These are phyloP conservation scores for Seira musarum DNA, from an alignment of 2,888 invertebrate species.

Conservation along the genomic window DNA sequence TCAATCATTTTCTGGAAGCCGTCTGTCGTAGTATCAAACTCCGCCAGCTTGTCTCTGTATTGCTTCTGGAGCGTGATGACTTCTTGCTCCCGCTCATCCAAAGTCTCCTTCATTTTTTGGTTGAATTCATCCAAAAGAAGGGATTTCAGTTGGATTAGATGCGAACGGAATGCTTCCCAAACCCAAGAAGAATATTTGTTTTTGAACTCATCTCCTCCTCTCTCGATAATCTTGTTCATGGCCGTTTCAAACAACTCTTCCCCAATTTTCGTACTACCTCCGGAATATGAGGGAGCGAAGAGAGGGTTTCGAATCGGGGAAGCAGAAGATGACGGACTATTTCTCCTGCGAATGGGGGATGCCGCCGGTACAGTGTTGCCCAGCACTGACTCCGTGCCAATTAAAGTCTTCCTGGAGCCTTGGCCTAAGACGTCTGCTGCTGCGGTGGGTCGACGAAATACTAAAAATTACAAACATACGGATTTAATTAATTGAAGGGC, in stretches of 20 bases:
- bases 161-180: constrained; percentile 37
- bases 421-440: no score
- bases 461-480: no score
- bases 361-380: no score
- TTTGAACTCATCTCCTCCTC: constrained; percentile 44
- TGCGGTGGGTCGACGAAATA: no score
- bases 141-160: constrained; percentile 30
- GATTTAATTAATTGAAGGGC: no score
- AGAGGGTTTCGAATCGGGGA: not conserved
- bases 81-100: constrained; percentile 32
- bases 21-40: constrained; percentile 40
- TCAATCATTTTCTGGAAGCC: constrained; percentile 44
- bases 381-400: no score
- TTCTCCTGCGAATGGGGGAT: no score
- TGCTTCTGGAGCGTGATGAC: constrained; percentile 12
- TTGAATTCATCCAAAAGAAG: constrained; percentile 40
- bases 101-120: constrained; percentile 15
- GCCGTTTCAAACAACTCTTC: constrained; percentile 25
- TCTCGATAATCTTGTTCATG: constrained; percentile 38
- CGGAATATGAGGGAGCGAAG: not conserved
- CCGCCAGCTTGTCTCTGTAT: constrained; percentile 35
- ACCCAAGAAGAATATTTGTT: constrained; percentile 47
- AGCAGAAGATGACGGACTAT: no score
- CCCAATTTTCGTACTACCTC: constrained; percentile 18
- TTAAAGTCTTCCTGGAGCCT: no score